These are phyloP conservation scores for Agelastica alni DNA, from an alignment of 2,888 invertebrate genomes.

Conservation along the genomic window DNA sequence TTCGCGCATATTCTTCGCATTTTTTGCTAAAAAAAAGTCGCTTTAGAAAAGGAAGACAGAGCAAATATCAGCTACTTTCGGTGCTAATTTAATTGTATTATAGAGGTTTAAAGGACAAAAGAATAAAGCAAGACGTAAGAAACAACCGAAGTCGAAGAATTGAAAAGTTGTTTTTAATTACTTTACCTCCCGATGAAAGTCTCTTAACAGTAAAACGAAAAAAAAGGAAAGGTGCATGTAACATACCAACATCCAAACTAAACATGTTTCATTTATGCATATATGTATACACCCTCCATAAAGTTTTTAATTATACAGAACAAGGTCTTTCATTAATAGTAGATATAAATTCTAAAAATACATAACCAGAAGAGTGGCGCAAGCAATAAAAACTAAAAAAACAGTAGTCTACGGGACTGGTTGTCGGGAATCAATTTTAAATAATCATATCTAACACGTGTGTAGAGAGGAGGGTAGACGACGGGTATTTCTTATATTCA, in stretches of 20 bases:
- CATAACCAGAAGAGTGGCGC: neutral
- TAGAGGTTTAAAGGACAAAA: too few species aligned
- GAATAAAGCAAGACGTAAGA: too few species aligned
- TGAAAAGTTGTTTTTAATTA: too few species aligned
- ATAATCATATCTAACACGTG: slow-evolving; percentile 16
- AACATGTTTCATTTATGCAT: neutral
- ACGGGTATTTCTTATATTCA: slow-evolving; percentile 9
- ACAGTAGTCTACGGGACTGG: slow-evolving; percentile 1
- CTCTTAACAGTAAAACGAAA: neutral
- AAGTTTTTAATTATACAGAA: slow-evolving; percentile 3
- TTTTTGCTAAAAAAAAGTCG: too few species aligned
- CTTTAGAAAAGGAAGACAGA: too few species aligned
- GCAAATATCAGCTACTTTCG: too few species aligned
- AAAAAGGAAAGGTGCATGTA: too few species aligned
- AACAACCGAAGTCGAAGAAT: too few species aligned
- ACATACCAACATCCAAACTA: too few species aligned
- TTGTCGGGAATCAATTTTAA: slow-evolving; percentile 4
- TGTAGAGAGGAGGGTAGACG: slow-evolving; percentile 17
- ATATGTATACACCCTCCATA: neutral
- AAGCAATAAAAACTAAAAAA: slow-evolving; percentile 3
- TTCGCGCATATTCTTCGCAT: too few species aligned
- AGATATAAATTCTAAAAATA: slow-evolving; percentile 9
- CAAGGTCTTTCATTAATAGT: slow-evolving; percentile 2
- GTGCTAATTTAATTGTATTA: too few species aligned
- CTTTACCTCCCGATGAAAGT: too few species aligned